A percentile compares a stretch with the other conserved stretches of the same genome.
phyloP scores from a whole-genome alignment of 2,797 vertebrate genomes.

The Threskiornis aethiopicus region DNA sequence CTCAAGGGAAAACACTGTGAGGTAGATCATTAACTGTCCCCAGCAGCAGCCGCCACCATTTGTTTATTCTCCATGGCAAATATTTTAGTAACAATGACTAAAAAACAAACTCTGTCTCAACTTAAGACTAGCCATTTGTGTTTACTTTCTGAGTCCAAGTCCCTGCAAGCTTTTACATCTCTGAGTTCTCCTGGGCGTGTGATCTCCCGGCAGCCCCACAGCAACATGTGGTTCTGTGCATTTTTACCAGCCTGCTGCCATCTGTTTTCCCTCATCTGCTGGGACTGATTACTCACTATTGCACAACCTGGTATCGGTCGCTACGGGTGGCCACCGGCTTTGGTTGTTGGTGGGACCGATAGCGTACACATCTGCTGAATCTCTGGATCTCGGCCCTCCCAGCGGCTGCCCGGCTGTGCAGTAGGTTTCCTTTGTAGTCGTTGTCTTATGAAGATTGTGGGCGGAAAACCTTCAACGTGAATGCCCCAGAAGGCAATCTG shows the following conservation, averaged over 20 bases:
- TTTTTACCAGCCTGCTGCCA: background rate
- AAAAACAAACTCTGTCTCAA: background rate
- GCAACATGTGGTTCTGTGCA: background rate
- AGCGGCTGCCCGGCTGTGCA: background rate
- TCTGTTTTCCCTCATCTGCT: background rate
- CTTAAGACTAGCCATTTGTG: background rate
- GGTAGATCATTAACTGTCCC: background rate
- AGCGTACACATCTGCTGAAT: background rate
- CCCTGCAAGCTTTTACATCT: background rate
- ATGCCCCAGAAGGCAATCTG: background rate
- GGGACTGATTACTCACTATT: background rate
- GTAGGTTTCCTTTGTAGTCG: background rate
- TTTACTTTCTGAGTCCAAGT: background rate
- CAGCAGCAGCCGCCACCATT: background rate
- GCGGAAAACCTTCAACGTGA: background rate
- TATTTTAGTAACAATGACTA: background rate
- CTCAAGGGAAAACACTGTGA: background rate
- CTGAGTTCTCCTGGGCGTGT: background rate
- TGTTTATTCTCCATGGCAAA: conserved; percentile 21
- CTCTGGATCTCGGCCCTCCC: rapidly evolving
- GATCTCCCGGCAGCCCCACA: background rate
- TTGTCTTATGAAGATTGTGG: background rate
- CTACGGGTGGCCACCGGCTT: background rate
- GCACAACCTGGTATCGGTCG: background rate
- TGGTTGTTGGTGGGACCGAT: background rate